These are phyloP conservation scores for Olivierus martensii DNA, from an alignment of 1,140 invertebrate species.

Conservation along the genomic window DNA sequence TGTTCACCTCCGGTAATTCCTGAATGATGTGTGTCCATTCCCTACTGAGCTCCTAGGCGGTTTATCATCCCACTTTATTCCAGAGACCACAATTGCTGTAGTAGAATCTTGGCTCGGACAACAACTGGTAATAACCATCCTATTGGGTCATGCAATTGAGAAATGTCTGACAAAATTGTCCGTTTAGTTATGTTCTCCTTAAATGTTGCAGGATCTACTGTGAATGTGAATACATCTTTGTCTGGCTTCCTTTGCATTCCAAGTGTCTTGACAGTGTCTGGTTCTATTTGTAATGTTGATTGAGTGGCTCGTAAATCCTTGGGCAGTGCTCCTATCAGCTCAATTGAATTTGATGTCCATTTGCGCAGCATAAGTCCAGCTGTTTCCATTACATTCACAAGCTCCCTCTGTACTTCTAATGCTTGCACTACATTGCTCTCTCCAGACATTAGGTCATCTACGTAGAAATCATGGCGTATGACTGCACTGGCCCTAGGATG, in stretches of 20 bases:
- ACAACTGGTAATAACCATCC: conserved; percentile 12
- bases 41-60: neutral
- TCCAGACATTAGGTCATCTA: conserved; percentile 29
- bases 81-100: conserved; percentile 14
- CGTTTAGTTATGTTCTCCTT: conserved; percentile 15
- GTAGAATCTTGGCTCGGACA: conserved; percentile 12
- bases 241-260: conserved; percentile 3
- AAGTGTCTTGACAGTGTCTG: neutral
- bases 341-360: conserved; percentile 25
- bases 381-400: conserved; percentile 20
- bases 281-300: neutral
- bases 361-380: conserved; percentile 30
- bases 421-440: conserved; percentile 19
- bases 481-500: conserved; percentile 16
- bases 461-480: conserved; percentile 23
- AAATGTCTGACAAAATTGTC: conserved; percentile 6
- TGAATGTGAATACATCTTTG: conserved; percentile 1
- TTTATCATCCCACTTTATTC: conserved; percentile 16
- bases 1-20: neutral
- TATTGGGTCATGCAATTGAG: conserved; percentile 17
- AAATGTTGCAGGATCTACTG: neutral
- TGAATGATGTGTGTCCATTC: conserved; percentile 5
- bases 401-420: conserved; percentile 18
- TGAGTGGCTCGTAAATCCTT: neutral
- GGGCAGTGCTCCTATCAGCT: neutral